Conservation (phyloP, 2,113 vertebrate species). For the Thermophis baileyi region DNA sequence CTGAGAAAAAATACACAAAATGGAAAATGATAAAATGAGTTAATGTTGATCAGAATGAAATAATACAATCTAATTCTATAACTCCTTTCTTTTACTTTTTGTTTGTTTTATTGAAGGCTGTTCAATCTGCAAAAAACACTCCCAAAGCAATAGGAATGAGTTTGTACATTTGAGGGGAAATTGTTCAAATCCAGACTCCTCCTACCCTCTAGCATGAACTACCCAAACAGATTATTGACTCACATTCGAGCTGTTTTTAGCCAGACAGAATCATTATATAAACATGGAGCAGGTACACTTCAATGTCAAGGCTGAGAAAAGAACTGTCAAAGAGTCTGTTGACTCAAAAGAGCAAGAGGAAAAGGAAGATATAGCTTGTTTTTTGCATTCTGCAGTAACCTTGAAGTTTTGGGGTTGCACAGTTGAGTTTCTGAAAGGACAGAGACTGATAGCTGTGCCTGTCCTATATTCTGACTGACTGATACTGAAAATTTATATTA, state of each 20-base stretch:
- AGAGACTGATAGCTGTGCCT: background rate
- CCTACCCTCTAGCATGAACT: background rate
- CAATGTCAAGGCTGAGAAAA: background rate
- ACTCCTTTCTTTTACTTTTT: conserved; percentile 37
- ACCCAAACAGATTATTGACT: background rate
- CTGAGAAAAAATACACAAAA: conserved; percentile 30
- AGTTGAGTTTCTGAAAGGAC: background rate
- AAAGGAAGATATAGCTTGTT: background rate
- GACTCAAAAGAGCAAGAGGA: background rate
- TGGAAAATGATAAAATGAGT: conserved; percentile 47
- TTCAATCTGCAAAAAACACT: background rate
- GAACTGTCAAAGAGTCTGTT: background rate
- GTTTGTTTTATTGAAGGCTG: conserved; percentile 21
- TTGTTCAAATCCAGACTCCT: background rate
- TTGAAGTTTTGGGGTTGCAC: background rate
- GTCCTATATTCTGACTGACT: background rate
- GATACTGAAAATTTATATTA: background rate
- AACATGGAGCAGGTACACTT: background rate
- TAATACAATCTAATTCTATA: conserved; percentile 60
- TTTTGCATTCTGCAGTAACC: background rate
- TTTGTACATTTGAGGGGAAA: background rate
- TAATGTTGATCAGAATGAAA: conserved; percentile 51
- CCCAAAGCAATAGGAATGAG: background rate
- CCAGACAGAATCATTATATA: background rate
- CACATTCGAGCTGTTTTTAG: background rate